Conservation (phyloP, 2,888 invertebrate species). For the Apodemia mormo region DNA sequence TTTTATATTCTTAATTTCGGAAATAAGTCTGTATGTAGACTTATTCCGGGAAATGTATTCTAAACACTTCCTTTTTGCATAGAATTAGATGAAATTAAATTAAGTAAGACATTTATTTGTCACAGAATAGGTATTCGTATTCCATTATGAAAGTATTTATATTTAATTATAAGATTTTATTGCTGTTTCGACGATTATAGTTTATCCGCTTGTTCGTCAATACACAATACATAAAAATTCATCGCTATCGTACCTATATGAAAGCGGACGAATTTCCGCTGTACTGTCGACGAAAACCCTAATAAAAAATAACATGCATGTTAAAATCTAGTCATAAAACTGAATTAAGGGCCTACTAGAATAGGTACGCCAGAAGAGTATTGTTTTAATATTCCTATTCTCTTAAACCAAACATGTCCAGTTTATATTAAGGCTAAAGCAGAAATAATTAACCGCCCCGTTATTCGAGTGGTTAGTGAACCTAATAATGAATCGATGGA, state of each 20-base stretch:
- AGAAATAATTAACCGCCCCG: too few species aligned
- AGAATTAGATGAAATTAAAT: too few species aligned
- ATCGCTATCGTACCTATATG: neutral
- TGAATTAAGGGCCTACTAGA: neutral
- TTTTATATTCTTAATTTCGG: too few species aligned
- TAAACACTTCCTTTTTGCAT: too few species aligned
- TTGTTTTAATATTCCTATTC: neutral
- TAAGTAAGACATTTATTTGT: too few species aligned
- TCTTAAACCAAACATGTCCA: neutral
- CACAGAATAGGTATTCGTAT: too few species aligned
- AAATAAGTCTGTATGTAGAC: too few species aligned
- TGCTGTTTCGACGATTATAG: neutral
- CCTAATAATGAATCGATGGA: too few species aligned
- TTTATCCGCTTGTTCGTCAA: neutral
- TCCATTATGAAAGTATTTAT: neutral
- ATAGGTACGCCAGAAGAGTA: neutral
- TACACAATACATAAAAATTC: neutral
- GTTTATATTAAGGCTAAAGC: too few species aligned
- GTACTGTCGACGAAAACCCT: neutral
- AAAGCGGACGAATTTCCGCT: neutral
- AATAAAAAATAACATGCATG: neutral
- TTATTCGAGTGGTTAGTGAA: too few species aligned
- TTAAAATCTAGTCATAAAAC: neutral
- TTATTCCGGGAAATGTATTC: too few species aligned
- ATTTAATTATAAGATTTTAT: neutral